Conservation (phyloP, 2,888 invertebrate genomes). For the Mythimna impura region DNA sequence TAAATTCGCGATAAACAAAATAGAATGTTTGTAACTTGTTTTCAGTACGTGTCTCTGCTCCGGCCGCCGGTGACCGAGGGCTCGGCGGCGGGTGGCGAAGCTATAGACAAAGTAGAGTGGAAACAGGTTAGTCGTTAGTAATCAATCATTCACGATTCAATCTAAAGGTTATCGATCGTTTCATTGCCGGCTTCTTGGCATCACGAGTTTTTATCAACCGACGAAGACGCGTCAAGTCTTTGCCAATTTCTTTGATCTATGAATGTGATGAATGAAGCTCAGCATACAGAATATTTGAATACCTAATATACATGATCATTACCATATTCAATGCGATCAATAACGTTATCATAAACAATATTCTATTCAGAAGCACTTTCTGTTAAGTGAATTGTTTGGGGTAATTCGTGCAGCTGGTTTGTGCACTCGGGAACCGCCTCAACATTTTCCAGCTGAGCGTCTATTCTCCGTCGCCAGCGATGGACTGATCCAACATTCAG, state of each 20-base stretch:
- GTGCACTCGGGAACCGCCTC: conserved; percentile 2
- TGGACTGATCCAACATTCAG: conserved; percentile 44
- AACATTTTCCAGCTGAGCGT: conserved; percentile 36
- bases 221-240: conserved; percentile 42
- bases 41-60: conserved; percentile 96
- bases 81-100: conserved; percentile 91
- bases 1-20: conserved; percentile 14
- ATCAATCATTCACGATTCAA: conserved; percentile 72
- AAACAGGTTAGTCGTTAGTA: conserved; percentile 93
- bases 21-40: conserved; percentile 66
- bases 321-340: conserved; percentile 45
- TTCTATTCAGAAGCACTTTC: conserved; percentile 52
- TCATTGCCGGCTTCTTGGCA: conserved; percentile 68
- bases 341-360: conserved; percentile 44
- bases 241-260: conserved; percentile 66
- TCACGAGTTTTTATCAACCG: conserved; percentile 55
- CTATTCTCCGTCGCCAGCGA: conserved; percentile 7
- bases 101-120: conserved; percentile 96
- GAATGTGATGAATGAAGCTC: conserved; percentile 55
- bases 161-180: conserved; percentile 70
- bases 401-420: conserved; percentile 45
- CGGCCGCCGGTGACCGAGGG: conserved; percentile 94
- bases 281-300: conserved; percentile 39
- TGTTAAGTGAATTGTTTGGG: conserved; percentile 32
- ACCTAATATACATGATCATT: conserved; percentile 46